Evolutionary conservation across 2,888 invertebrate genomes (phyloP).

Genomic region (Nymphalis c-album): DNA sequence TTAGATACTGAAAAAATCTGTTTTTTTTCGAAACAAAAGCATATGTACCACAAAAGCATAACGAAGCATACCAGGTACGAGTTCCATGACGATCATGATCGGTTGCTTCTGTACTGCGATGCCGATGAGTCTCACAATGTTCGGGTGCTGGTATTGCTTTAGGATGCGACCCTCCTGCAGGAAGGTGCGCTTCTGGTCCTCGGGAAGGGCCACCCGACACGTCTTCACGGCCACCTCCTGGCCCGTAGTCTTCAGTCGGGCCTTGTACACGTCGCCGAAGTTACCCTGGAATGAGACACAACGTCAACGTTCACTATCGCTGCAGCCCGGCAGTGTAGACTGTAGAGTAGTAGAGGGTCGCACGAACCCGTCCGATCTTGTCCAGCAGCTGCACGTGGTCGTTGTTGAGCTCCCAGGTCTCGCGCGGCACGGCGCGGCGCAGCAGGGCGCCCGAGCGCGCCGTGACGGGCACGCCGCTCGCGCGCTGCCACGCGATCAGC

Average conservation of each 20-base stretch:
- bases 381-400: constrained; percentile 95
- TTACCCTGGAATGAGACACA: constrained; percentile 86
- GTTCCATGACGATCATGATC: constrained; percentile 99
- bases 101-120: constrained; percentile 99
- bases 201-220: constrained; percentile 95
- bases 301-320: not conserved
- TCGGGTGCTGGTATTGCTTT: constrained; percentile 98
- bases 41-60: too few relatives aligned
- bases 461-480: constrained; percentile 93
- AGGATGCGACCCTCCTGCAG: constrained; percentile 96
- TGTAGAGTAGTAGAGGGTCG: not conserved
- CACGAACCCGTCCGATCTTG: constrained; percentile 94
- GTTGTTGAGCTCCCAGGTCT: constrained; percentile 97
- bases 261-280: constrained; percentile 98
- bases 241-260: constrained; percentile 89
- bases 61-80: constrained; percentile 86
- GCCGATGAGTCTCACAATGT: constrained; percentile 97
- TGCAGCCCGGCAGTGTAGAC: not conserved
- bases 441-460: constrained; percentile 95
- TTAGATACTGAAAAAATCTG: too few relatives aligned
- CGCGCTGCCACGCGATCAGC: constrained; percentile 93
- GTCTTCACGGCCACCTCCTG: constrained; percentile 98
- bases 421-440: constrained; percentile 91
- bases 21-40: too few relatives aligned
- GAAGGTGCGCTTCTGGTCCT: constrained; percentile 96